Percentiles rank a stretch among this genome's conserved stretches.
phyloP scores from a whole-genome alignment of 2,113 vertebrate species.

The Edolisoma coerulescens region DNA sequence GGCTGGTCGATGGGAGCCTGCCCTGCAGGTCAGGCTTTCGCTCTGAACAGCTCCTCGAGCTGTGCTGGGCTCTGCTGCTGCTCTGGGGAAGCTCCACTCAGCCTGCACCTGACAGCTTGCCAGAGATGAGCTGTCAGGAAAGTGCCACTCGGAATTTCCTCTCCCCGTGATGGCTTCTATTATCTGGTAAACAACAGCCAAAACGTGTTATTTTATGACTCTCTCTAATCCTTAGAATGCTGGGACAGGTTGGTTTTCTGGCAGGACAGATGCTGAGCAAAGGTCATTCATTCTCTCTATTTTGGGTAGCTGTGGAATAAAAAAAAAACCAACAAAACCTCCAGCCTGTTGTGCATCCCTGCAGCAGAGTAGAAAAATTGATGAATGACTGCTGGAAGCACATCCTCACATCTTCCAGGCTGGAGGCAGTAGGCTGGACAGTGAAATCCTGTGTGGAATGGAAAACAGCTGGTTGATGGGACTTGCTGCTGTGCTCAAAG shows the following conservation, averaged over 20 bases:
- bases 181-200: not conserved
- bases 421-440: not conserved
- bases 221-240: not conserved
- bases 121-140: conserved; percentile 28
- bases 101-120: conserved; percentile 9
- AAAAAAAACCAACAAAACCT: not conserved
- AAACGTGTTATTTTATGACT: not conserved
- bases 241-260: not conserved
- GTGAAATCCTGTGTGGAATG: not conserved
- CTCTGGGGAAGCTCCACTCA: not conserved
- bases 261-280: not conserved
- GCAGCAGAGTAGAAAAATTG: not conserved
- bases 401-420: not conserved
- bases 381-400: not conserved
- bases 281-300: not conserved
- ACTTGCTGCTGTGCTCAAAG: not conserved
- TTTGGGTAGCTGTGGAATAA: not conserved
- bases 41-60: not conserved
- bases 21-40: not conserved
- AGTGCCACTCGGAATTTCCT: conserved; percentile 32
- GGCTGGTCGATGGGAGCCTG: not conserved
- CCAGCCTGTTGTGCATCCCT: not conserved
- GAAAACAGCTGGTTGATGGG: conserved; percentile 17
- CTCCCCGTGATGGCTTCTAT: not conserved
- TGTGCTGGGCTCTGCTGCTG: not conserved